phyloP scores from a whole-genome alignment of 2,797 vertebrate species.

The Helicolenus hilgendorfi region DNA sequence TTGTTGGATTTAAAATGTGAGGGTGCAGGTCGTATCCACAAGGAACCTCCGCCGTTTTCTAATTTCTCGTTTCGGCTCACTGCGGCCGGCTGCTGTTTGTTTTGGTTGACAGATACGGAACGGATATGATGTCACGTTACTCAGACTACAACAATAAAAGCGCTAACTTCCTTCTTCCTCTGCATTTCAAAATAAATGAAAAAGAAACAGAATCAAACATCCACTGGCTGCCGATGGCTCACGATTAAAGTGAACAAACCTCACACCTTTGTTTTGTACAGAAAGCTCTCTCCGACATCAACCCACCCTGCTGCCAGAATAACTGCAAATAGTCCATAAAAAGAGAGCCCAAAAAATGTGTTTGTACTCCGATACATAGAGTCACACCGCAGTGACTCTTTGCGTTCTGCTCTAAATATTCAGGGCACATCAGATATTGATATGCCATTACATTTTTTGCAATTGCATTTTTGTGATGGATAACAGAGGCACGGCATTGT shows the following conservation, averaged over 20 bases:
- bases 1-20: no score
- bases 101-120: no score
- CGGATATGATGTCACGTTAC: no score
- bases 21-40: no score
- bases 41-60: no score
- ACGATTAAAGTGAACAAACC: not conserved
- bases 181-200: not conserved
- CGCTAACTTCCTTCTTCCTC: no score
- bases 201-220: not conserved
- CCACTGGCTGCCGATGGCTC: not conserved
- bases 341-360: not conserved
- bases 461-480: conserved; percentile 27
- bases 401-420: conserved; percentile 32
- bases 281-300: not conserved
- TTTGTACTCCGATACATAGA: not conserved
- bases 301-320: not conserved
- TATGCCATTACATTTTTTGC: conserved; percentile 1
- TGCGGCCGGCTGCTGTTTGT: no score
- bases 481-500: not conserved
- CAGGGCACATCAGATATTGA: conserved; percentile 21
- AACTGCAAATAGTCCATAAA: not conserved
- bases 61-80: accelerated
- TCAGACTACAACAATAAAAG: no score
- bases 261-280: not conserved
- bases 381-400: not conserved